Percentiles rank a stretch among this genome's conserved stretches.
phyloP scores from a whole-genome alignment of 2,888 invertebrate species.

The Amblyteles armatorius region DNA sequence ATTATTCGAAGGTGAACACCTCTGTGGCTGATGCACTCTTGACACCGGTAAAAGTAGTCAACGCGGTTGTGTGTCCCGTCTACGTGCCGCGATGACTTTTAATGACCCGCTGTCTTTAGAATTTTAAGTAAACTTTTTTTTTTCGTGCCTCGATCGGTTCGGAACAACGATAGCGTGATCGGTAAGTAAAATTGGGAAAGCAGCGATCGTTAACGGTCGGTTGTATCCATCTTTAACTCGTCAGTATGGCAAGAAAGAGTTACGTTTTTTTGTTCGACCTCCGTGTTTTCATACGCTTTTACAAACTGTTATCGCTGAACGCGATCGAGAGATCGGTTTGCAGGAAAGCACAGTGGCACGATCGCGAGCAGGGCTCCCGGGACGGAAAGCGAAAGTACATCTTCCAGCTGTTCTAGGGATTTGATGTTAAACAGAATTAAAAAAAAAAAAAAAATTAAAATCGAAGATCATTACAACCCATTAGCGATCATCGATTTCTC shows the following conservation, averaged over 20 bases:
- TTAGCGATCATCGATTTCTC: slow-evolving; percentile 32
- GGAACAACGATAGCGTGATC: slow-evolving; percentile 10
- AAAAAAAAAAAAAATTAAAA: slow-evolving; percentile 20
- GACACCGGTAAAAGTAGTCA: slow-evolving; percentile 60
- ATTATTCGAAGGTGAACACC: slow-evolving; percentile 66
- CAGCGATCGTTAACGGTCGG: slow-evolving; percentile 49
- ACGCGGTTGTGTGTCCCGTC: slow-evolving; percentile 11
- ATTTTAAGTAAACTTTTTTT: slow-evolving; percentile 10
- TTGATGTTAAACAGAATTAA: background rate
- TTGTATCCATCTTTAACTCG: slow-evolving; percentile 38
- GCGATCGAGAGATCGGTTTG: slow-evolving; percentile 60
- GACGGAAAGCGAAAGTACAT: slow-evolving; percentile 57
- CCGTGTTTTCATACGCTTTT: slow-evolving; percentile 47
- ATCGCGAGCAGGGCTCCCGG: slow-evolving; percentile 20
- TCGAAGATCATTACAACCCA: slow-evolving; percentile 41
- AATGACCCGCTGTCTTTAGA: background rate
- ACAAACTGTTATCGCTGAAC: slow-evolving; percentile 57
- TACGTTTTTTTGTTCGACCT: slow-evolving; percentile 50
- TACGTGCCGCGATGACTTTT: slow-evolving; percentile 22
- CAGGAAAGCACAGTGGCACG: background rate
- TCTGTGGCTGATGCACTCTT: slow-evolving; percentile 65
- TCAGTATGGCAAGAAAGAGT: slow-evolving; percentile 29
- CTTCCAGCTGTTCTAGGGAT: slow-evolving; percentile 31
- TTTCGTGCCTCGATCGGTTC: background rate
- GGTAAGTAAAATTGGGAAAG: slow-evolving; percentile 55